Base-by-base conservation (phyloP, 2,797 vertebrate species). In the Rhinophrynus dorsalis region DNA sequence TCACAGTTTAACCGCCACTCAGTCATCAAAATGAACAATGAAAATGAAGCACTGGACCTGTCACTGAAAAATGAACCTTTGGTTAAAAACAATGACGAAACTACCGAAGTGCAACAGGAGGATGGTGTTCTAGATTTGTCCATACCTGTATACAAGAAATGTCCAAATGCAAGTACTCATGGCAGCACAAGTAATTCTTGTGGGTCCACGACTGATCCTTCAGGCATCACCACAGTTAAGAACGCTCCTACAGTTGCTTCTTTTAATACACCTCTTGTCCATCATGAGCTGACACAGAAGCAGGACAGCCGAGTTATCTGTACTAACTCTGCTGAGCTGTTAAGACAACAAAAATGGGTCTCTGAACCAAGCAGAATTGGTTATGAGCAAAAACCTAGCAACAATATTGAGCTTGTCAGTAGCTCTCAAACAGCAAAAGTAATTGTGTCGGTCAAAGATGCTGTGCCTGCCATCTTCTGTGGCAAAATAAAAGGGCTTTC, bases 401-500 rank as follows among this genome's bases (percentile, higher is more conserved):
- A 89, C 68, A 94, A 93, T 88, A 91, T 92, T 1, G 95, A 97
- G 84, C 89, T 94, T 4, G 89, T 94, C 79, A 92, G 93, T 78
- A 88, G 93, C 54, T 95, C 95, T 4, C 95, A 97, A 89, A 94
- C 95, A 0, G 91, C 97, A 82, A 98, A 98, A 85, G 97, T 99
- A 74, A 98, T 99, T 0, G 96, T 99, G 56, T 95, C 97, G 0
- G 96, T 99, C 70, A 97, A 99, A 87, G 97, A 99, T 1, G 90
- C 95, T 1, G 91, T 98, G 80, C 97, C 97, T 13, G 87, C 95
- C 76, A 94, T 99, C 81, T 95, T 98, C 85, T 98, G 97, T 21
- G 96, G 96, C 59, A 99, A 98, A 84, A 93, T 98, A 48, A 98
- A 98, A 86, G 94, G 96, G 68, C 92, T 98, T 30, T 98, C 96